Percentiles rank a stretch among this genome's conserved stretches.
Conservation (phyloP, 1,140 invertebrate species). For the Asobara japonica region DNA sequence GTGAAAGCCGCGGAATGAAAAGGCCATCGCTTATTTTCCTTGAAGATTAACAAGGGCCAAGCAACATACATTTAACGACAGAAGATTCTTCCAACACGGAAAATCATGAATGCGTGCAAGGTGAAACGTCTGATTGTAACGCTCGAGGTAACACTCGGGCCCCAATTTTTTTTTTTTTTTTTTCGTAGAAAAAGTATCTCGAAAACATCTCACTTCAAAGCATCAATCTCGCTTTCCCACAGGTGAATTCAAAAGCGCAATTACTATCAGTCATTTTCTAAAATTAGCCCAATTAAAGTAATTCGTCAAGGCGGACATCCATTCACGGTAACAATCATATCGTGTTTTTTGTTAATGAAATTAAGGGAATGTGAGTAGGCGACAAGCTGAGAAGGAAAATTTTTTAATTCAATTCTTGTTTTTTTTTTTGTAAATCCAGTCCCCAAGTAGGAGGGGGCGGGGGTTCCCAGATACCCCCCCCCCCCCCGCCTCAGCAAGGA, state of each 20-base stretch:
- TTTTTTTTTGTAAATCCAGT: not conserved
- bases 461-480: no score
- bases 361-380: not conserved
- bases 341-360: not conserved
- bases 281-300: not conserved
- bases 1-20: not conserved
- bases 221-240: not conserved
- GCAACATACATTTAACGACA: not conserved
- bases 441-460: no score
- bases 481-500: no score
- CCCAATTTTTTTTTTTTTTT: slow-evolving; percentile 26
- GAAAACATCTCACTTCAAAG: not conserved
- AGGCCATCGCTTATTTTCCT: not conserved
- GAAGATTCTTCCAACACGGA: slow-evolving; percentile 3
- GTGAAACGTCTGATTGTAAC: slow-evolving; percentile 29
- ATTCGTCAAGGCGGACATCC: not conserved
- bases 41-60: not conserved
- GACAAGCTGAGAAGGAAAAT: not conserved
- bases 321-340: not conserved
- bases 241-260: not conserved
- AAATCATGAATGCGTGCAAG: slow-evolving; percentile 22
- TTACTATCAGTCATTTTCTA: not conserved
- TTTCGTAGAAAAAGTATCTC: not conserved
- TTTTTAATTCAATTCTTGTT: not conserved
- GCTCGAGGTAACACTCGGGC: slow-evolving; percentile 14